These are phyloP conservation scores for Cryptotis parvus DNA, from an alignment of 2,113 vertebrate genomes.

Conservation along the genomic window DNA sequence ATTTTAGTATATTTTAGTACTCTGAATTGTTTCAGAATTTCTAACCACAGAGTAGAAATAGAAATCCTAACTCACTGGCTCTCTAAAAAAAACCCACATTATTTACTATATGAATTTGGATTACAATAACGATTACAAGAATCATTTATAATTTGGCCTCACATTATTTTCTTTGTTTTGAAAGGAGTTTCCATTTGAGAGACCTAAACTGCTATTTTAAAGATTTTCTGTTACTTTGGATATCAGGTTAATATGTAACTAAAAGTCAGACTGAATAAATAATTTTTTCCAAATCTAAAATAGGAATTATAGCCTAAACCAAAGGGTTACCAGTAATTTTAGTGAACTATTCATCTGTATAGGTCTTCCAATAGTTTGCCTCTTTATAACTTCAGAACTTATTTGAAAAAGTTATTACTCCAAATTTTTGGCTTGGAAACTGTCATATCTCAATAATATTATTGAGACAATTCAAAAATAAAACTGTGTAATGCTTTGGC, in stretches of 20 bases:
- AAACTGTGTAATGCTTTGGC: not conserved
- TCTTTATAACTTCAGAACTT: not conserved
- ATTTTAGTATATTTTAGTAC: not conserved
- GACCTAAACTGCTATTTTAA: too few relatives aligned
- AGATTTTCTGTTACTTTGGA: not conserved
- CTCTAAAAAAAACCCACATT: not conserved
- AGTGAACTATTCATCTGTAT: not conserved
- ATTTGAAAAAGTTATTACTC: not conserved
- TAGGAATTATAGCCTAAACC: not conserved
- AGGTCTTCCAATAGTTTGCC: not conserved
- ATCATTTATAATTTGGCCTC: too few relatives aligned
- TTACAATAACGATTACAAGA: too few relatives aligned
- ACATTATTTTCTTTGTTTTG: too few relatives aligned
- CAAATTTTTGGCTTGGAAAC: not conserved
- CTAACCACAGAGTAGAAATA: not conserved
- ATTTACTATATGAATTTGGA: too few relatives aligned
- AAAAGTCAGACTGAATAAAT: not conserved
- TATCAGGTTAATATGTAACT: not conserved
- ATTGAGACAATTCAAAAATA: not conserved
- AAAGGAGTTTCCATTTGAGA: too few relatives aligned
- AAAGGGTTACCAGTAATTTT: not conserved
- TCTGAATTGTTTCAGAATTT: too few relatives aligned
- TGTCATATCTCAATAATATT: not conserved
- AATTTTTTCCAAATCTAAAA: not conserved
- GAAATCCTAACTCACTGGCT: not conserved